phyloP scores from a whole-genome alignment of 1,140 invertebrate species.

The Penaeus japonicus region DNA sequence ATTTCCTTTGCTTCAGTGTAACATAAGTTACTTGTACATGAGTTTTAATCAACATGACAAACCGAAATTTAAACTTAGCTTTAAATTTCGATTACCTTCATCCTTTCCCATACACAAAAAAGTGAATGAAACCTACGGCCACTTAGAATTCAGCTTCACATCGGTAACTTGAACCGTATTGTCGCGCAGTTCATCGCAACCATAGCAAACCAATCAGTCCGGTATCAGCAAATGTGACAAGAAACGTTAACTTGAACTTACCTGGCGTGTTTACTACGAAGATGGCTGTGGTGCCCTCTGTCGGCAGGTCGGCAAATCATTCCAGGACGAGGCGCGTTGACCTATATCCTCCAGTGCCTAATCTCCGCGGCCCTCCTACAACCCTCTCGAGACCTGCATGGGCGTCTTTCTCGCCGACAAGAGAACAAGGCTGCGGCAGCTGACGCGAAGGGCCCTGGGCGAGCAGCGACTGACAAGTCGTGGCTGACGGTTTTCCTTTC shows the following conservation, averaged over 20 bases:
- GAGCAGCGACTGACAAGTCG: background rate
- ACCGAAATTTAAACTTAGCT: too few species aligned
- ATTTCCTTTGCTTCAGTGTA: too few species aligned
- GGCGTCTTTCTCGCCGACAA: background rate
- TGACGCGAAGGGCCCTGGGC: background rate
- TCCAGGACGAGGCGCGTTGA: conserved; percentile 1
- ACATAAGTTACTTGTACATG: too few species aligned
- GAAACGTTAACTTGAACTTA: background rate
- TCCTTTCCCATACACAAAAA: too few species aligned
- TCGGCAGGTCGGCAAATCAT: background rate
- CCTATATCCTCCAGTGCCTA: conserved; percentile 20
- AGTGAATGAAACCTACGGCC: too few species aligned
- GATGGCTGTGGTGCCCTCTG: conserved; percentile 19
- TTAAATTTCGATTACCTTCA: too few species aligned
- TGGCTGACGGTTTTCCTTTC: background rate
- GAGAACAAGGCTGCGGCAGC: background rate
- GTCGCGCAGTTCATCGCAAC: too few species aligned
- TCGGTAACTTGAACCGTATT: too few species aligned
- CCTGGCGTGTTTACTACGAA: background rate
- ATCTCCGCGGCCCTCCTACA: background rate
- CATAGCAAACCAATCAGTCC: background rate
- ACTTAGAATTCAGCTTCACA: too few species aligned
- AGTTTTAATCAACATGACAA: too few species aligned
- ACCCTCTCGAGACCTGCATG: background rate
- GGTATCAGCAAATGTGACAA: background rate